A percentile compares a stretch with the other conserved stretches of the same genome.
phyloP scores from a whole-genome alignment of 2,797 vertebrate species.

The Antrozous pallidus region DNA sequence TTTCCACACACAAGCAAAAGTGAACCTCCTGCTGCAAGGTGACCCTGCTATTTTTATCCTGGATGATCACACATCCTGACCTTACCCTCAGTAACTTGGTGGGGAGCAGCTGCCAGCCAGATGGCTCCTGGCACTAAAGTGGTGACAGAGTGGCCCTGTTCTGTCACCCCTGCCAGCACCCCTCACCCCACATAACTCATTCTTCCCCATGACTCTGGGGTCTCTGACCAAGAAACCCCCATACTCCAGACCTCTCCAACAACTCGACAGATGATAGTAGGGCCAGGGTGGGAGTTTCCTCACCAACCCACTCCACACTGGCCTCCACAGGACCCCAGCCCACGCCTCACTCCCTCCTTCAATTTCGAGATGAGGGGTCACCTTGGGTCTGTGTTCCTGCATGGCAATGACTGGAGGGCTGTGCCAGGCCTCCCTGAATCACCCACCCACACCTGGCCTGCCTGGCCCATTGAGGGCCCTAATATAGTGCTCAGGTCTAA shows the following conservation, averaged over 20 bases:
- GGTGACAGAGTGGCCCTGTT: background rate
- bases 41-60: constrained; percentile 66
- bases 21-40: constrained; percentile 52
- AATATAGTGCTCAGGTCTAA: background rate
- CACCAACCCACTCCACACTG: fast-evolving
- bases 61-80: constrained; percentile 40
- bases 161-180: too few relatives aligned
- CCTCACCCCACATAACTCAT: background rate
- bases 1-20: constrained; percentile 47
- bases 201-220: background rate
- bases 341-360: background rate
- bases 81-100: constrained; percentile 6
- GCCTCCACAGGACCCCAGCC: background rate
- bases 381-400: background rate
- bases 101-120: background rate
- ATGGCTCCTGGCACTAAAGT: background rate
- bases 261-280: fast-evolving
- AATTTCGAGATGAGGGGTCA: background rate
- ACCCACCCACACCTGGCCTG: background rate
- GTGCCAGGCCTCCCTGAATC: background rate
- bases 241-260: background rate
- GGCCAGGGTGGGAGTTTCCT: background rate
- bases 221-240: background rate
- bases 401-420: background rate
- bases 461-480: background rate